Conservation (phyloP, 2,797 vertebrate genomes). For the Sebastiscus albofasciatus region DNA sequence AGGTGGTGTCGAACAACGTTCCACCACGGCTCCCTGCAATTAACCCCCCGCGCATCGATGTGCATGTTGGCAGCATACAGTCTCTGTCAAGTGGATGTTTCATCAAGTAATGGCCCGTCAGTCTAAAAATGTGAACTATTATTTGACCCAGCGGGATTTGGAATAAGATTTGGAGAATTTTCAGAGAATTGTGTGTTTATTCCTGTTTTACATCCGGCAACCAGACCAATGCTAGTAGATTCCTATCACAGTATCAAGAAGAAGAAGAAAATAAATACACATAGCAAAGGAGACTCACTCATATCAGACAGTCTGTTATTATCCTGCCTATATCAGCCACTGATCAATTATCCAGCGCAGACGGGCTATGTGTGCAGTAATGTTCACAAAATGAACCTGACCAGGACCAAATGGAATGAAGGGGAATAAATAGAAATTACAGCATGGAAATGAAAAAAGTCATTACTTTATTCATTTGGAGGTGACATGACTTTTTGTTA, state of each 20-base stretch:
- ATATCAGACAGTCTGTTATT: slow-evolving; percentile 5
- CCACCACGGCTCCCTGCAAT: slow-evolving; percentile 49
- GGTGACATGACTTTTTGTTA: slow-evolving; percentile 22
- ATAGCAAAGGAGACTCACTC: slow-evolving; percentile 15
- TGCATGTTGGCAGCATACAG: slow-evolving; percentile 20
- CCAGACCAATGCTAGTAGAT: background rate
- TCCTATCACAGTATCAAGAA: background rate
- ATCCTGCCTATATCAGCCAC: background rate
- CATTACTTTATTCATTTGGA: slow-evolving; percentile 38
- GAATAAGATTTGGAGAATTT: background rate
- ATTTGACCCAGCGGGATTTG: background rate
- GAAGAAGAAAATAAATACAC: background rate
- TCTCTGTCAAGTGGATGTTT: slow-evolving; percentile 29
- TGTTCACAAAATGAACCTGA: slow-evolving; percentile 26
- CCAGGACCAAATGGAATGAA: slow-evolving; percentile 26
- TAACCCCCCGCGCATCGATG: slow-evolving; percentile 52
- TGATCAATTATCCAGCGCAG: slow-evolving; percentile 2
- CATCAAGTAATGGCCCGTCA: slow-evolving; percentile 38
- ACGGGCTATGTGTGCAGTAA: background rate
- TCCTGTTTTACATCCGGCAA: background rate
- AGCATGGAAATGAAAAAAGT: slow-evolving; percentile 26
- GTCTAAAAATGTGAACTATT: slow-evolving; percentile 35
- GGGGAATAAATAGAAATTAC: slow-evolving; percentile 32
- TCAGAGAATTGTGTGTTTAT: background rate
- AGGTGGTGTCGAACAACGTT: slow-evolving; percentile 44